A percentile compares a stretch with the other conserved stretches of the same genome.
Evolutionary conservation across 2,113 vertebrate genomes (phyloP).

Genomic region (Silurus glanis): DNA sequence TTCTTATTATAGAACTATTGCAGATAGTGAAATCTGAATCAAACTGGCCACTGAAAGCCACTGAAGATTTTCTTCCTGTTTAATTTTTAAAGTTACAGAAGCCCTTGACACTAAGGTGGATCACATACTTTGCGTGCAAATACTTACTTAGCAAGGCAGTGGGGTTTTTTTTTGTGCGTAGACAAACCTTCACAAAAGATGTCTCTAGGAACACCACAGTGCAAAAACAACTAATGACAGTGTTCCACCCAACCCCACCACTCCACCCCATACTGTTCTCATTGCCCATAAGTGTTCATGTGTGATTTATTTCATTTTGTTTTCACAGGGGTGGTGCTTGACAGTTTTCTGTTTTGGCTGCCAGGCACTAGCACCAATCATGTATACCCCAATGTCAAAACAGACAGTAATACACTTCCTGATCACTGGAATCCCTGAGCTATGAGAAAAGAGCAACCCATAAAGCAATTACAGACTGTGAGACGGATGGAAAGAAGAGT

Average conservation of each 20-base stretch:
- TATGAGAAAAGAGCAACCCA: constrained; percentile 49
- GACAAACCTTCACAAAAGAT: constrained; percentile 62
- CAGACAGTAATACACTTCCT: constrained; percentile 64
- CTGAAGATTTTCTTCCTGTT: constrained; percentile 78
- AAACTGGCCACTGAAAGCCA: constrained; percentile 78
- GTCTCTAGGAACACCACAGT: constrained; percentile 72
- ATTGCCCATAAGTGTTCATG: constrained; percentile 70
- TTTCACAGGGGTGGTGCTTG: constrained; percentile 68
- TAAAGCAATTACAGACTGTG: constrained; percentile 40
- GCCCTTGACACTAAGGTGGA: constrained; percentile 85
- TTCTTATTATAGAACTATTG: constrained; percentile 85
- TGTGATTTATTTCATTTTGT: constrained; percentile 81
- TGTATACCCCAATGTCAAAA: constrained; percentile 78
- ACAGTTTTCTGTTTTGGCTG: constrained; percentile 84
- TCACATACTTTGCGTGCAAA: constrained; percentile 88
- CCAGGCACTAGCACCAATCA: constrained; percentile 75
- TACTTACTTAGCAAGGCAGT: constrained; percentile 81
- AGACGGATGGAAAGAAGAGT: neutral
- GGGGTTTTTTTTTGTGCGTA: constrained; percentile 26
- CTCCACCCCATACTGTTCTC: constrained; percentile 53
- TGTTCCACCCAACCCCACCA: constrained; percentile 54
- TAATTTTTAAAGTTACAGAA: constrained; percentile 91
- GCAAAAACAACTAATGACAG: constrained; percentile 75
- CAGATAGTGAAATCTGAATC: constrained; percentile 90
- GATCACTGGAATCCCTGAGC: constrained; percentile 60